Conservation (phyloP, 2,888 invertebrate species). For the Conchocele bisecta region DNA sequence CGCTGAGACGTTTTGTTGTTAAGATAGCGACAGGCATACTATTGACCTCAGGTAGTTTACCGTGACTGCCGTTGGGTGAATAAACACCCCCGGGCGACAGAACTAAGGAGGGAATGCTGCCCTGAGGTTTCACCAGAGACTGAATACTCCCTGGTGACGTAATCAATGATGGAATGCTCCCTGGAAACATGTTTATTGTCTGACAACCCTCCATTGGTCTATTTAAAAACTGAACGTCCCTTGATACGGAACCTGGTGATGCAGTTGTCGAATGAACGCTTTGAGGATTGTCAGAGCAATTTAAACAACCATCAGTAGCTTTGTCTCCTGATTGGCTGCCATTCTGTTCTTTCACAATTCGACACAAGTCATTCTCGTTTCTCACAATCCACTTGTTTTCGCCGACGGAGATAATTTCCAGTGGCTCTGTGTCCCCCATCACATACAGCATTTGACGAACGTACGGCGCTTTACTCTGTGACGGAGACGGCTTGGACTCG, state of each 20-base stretch:
- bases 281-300: background rate
- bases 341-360: conserved; percentile 57
- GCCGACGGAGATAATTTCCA: conserved; percentile 77
- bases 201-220: too few species aligned
- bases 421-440: conserved; percentile 73
- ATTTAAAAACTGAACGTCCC: too few species aligned
- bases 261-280: background rate
- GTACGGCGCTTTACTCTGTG: conserved; percentile 59
- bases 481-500: background rate
- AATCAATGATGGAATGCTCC: too few species aligned
- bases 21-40: background rate
- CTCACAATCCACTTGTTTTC: conserved; percentile 77
- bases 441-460: conserved; percentile 71
- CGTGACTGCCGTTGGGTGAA: too few species aligned
- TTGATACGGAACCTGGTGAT: too few species aligned
- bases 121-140: too few species aligned
- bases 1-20: conserved; percentile 30
- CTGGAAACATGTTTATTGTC: too few species aligned
- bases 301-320: conserved; percentile 14
- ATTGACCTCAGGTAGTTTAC: too few species aligned
- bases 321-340: conserved; percentile 2
- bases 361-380: conserved; percentile 72
- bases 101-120: too few species aligned
- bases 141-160: too few species aligned
- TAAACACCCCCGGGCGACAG: too few species aligned